Evolutionary conservation across 2,113 vertebrate genomes (phyloP).

Genomic region (Heterotis niloticus): DNA sequence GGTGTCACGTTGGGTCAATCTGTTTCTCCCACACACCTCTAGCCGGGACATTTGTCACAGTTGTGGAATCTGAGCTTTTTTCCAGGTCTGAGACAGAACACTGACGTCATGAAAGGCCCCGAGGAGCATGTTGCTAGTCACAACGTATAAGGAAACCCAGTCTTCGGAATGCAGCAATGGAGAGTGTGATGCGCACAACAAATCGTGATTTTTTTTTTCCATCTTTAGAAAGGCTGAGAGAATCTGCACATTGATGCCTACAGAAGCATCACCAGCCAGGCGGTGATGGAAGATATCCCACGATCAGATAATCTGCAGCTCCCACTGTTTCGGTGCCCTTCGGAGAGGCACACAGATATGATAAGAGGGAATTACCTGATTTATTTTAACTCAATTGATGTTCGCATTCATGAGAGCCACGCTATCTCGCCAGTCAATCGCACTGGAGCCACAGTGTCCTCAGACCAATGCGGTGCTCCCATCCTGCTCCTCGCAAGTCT

Average conservation of each 20-base stretch:
- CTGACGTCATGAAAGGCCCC: too few relatives aligned
- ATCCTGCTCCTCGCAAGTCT: too few relatives aligned
- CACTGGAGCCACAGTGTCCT: neutral
- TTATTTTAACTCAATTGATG: conserved; percentile 17
- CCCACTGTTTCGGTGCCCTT: conserved; percentile 5
- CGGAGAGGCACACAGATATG: neutral
- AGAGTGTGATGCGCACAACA: neutral
- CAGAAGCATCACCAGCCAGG: conserved; percentile 8
- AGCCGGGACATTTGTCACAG: too few relatives aligned
- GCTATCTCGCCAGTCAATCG: neutral
- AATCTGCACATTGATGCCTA: neutral
- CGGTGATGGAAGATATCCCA: neutral
- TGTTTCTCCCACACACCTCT: too few relatives aligned
- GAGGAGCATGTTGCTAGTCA: too few relatives aligned
- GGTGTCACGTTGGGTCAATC: too few relatives aligned
- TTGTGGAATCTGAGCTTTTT: too few relatives aligned
- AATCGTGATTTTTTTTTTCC: neutral
- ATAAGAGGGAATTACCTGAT: conserved; percentile 21
- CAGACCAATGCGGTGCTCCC: neutral
- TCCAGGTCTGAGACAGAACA: too few relatives aligned
- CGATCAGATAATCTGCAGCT: neutral
- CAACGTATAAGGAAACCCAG: too few relatives aligned
- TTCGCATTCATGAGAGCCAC: neutral
- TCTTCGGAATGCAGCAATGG: neutral
- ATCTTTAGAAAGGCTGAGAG: neutral